Evolutionary conservation across 2,888 invertebrate genomes (phyloP).

Genomic region (Tridacna gigas): DNA sequence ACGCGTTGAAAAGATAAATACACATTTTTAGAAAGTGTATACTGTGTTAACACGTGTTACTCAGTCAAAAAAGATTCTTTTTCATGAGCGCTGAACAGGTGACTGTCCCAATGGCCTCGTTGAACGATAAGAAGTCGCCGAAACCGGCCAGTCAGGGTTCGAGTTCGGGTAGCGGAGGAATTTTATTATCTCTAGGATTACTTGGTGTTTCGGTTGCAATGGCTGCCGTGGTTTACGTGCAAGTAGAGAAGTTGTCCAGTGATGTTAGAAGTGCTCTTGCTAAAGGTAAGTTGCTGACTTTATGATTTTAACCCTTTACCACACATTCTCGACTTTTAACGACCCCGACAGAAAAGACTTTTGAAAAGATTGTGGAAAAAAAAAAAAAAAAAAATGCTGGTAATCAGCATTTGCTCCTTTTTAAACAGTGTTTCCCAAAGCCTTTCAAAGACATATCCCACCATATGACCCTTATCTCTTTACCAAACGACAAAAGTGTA

Average conservation of each 20-base stretch:
- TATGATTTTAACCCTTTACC: neutral
- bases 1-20: too few species aligned
- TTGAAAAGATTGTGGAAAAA: neutral
- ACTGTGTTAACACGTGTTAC: too few species aligned
- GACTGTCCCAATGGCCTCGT: conserved; percentile 8
- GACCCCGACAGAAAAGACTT: neutral
- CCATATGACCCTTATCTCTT: too few species aligned
- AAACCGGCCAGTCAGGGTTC: conserved; percentile 4
- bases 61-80: too few species aligned
- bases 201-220: conserved; percentile 45
- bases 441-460: neutral
- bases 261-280: conserved; percentile 25
- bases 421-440: neutral
- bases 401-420: neutral
- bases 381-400: neutral
- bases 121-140: conserved; percentile 15
- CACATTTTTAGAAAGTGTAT: too few species aligned
- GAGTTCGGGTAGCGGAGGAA: conserved; percentile 13
- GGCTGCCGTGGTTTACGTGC: conserved; percentile 50
- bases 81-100: conserved; percentile 25
- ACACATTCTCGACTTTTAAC: neutral
- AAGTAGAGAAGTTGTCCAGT: conserved; percentile 37
- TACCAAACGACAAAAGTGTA: too few species aligned
- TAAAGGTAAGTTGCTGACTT: neutral
- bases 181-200: conserved; percentile 33